Conservation (phyloP, 2,797 vertebrate species). For the Melanogrammus aeglefinus region DNA sequence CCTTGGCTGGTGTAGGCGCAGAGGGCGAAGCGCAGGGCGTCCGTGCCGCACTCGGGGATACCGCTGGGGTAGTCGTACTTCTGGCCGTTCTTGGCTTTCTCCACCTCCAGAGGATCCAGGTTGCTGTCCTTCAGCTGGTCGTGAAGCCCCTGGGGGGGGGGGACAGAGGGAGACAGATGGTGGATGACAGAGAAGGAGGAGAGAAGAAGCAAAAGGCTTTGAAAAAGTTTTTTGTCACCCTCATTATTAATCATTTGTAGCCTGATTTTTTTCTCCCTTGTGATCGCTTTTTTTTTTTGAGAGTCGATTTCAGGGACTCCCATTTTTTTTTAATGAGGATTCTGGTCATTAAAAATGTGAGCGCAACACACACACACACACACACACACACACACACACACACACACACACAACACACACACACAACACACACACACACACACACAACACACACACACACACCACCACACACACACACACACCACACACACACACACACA, state of each 20-base stretch:
- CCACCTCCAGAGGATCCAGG: conserved; percentile 84
- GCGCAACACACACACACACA: background rate
- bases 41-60: conserved; percentile 84
- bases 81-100: conserved; percentile 87
- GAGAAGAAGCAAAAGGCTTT: background rate
- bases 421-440: too few relatives aligned
- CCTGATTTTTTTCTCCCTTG: background rate
- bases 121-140: conserved; percentile 82
- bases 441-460: too few relatives aligned
- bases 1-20: conserved; percentile 85
- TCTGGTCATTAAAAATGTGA: background rate
- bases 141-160: conserved; percentile 77
- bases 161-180: background rate
- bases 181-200: background rate
- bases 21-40: conserved; percentile 80
- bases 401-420: too few relatives aligned
- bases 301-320: background rate
- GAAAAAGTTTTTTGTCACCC: background rate
- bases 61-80: conserved; percentile 81
- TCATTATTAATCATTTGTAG: background rate
- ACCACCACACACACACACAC: too few relatives aligned
- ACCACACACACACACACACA: too few relatives aligned
- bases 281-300: background rate
- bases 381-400: too few relatives aligned
- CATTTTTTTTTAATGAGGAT: background rate